Evolutionary conservation across 2,888 invertebrate species (phyloP).

Genomic region (Lordiphosa andalusiaca): DNA sequence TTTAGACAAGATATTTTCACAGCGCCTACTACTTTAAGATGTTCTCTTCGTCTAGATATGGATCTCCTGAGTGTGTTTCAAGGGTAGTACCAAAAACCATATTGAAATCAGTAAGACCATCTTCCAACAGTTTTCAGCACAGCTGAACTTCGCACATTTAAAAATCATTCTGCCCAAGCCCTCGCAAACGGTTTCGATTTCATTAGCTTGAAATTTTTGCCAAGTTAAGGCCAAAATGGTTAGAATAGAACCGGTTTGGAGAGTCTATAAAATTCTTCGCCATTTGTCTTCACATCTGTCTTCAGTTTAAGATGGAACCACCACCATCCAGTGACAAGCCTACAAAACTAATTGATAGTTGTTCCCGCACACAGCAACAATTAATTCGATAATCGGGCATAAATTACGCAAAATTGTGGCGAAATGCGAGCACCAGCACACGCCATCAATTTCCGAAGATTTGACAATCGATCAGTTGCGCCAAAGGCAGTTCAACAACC

Average conservation of each 20-base stretch:
- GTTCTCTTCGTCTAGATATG: too few species aligned
- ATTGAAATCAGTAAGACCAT: too few species aligned
- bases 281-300: neutral
- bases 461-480: slow-evolving; percentile 51
- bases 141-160: too few species aligned
- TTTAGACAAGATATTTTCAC: too few species aligned
- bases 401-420: slow-evolving; percentile 40
- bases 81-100: too few species aligned
- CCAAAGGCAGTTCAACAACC: slow-evolving; percentile 64
- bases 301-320: slow-evolving; percentile 1
- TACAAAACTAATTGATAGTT: slow-evolving; percentile 7
- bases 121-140: too few species aligned
- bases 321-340: slow-evolving; percentile 13
- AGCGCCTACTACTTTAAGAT: too few species aligned
- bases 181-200: neutral
- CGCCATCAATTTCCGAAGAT: slow-evolving; percentile 35
- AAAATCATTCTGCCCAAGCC: too few species aligned
- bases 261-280: slow-evolving; percentile 13
- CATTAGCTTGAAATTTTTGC: slow-evolving; percentile 1
- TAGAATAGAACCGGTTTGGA: slow-evolving; percentile 20
- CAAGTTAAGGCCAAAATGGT: neutral
- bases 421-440: slow-evolving; percentile 55
- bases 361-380: slow-evolving; percentile 32
- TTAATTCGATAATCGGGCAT: slow-evolving; percentile 47
- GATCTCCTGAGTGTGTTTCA: too few species aligned